These are phyloP conservation scores for Phasia obesa DNA, from an alignment of 2,888 invertebrate genomes.

Conservation along the genomic window DNA sequence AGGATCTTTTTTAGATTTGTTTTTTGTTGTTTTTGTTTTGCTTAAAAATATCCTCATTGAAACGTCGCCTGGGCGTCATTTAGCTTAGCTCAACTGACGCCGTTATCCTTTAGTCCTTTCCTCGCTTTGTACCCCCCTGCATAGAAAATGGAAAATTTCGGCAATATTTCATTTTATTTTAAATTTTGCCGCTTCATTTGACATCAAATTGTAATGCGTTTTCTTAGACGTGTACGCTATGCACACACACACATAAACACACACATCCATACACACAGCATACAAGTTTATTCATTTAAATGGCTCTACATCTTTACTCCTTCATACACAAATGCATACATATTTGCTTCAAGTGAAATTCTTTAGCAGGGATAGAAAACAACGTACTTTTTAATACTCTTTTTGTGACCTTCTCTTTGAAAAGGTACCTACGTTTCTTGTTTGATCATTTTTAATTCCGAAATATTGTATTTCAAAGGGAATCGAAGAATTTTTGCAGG, in stretches of 20 bases:
- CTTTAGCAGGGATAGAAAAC: background rate
- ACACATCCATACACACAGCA: too few species aligned
- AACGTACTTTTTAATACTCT: conserved; percentile 2
- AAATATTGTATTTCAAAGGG: too few species aligned
- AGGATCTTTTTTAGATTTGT: conserved; percentile 44
- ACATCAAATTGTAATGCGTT: conserved; percentile 73
- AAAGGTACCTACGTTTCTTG: too few species aligned
- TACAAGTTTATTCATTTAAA: background rate
- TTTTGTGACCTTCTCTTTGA: background rate
- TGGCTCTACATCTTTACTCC: conserved; percentile 4
- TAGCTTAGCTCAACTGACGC: conserved; percentile 73
- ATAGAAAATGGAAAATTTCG: conserved; percentile 59
- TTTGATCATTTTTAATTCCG: too few species aligned
- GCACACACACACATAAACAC: background rate
- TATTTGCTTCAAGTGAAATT: background rate
- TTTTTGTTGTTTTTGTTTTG: conserved; percentile 9
- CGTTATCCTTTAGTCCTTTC: conserved; percentile 68
- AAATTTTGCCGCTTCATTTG: conserved; percentile 81
- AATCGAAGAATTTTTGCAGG: too few species aligned
- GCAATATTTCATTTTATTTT: conserved; percentile 79
- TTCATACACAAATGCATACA: background rate
- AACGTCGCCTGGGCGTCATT: conserved; percentile 81
- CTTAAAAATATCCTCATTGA: conserved; percentile 64
- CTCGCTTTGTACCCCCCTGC: background rate
- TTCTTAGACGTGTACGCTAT: conserved; percentile 35